Percentiles rank a stretch among this genome's conserved stretches.
These are phyloP conservation scores for Embidobia sp. DNA, from an alignment of 2,888 invertebrate genomes.

Conservation along the genomic window DNA sequence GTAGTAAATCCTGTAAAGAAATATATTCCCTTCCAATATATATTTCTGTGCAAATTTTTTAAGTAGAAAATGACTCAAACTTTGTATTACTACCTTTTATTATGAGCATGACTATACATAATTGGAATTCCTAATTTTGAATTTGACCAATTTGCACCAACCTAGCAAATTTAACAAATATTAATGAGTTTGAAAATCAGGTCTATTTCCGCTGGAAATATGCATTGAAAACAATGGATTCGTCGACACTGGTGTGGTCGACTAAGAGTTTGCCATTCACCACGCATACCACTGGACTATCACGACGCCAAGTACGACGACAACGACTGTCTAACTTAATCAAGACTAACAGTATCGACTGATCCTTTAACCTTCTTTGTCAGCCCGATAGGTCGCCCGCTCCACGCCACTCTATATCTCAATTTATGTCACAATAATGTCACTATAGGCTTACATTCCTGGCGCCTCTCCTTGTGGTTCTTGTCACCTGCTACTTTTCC, in stretches of 20 bases:
- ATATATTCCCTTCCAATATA: too few species aligned
- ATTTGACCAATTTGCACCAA: slow-evolving; percentile 25
- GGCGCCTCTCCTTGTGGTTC: slow-evolving; percentile 47
- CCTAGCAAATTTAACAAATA: slow-evolving; percentile 46
- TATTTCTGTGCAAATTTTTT: too few species aligned
- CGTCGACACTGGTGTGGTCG: slow-evolving; percentile 33
- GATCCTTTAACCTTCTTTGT: slow-evolving; percentile 79
- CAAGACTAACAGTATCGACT: slow-evolving; percentile 80
- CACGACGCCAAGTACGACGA: slow-evolving; percentile 56
- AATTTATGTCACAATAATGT: slow-evolving; percentile 80
- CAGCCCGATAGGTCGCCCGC: slow-evolving; percentile 61
- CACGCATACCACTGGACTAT: slow-evolving; percentile 66
- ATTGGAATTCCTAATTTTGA: slow-evolving; percentile 20
- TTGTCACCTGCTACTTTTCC: slow-evolving; percentile 64
- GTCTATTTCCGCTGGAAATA: slow-evolving; percentile 35
- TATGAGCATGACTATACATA: too few species aligned
- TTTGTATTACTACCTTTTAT: too few species aligned
- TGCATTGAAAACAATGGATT: slow-evolving; percentile 48
- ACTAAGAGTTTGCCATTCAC: slow-evolving; percentile 58
- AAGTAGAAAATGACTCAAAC: too few species aligned
- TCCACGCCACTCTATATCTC: slow-evolving; percentile 76
- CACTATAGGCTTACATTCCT: slow-evolving; percentile 72
- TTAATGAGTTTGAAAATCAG: slow-evolving; percentile 41
- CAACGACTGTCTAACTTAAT: slow-evolving; percentile 79
- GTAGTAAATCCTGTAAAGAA: too few species aligned